phyloP scores from a whole-genome alignment of 2,797 vertebrate genomes.

The Spheniscus humboldti region DNA sequence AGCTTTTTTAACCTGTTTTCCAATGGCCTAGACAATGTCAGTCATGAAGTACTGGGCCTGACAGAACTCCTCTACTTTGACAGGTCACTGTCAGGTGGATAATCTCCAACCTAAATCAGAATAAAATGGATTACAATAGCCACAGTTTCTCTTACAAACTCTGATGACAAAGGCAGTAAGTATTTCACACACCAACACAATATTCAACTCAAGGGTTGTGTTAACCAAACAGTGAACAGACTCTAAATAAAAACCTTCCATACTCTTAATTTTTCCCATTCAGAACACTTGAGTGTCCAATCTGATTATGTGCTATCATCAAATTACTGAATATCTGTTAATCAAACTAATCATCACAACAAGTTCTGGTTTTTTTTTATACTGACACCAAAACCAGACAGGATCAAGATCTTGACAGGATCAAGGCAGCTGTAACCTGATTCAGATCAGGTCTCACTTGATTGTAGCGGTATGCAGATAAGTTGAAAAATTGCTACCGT shows the following conservation, averaged over 20 bases:
- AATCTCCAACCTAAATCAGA: neutral
- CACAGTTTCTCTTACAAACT: neutral
- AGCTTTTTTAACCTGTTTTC: neutral
- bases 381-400: neutral
- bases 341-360: neutral
- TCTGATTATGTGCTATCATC: neutral
- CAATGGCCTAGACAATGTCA: neutral
- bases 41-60: neutral
- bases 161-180: neutral
- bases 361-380: neutral
- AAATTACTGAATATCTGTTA: neutral
- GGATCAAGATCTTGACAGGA: neutral
- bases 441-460: neutral
- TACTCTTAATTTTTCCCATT: neutral
- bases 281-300: neutral
- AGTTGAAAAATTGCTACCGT: neutral
- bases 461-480: neutral
- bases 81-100: neutral
- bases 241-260: neutral
- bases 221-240: neutral
- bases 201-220: neutral
- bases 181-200: neutral
- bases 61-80: neutral
- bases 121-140: neutral
- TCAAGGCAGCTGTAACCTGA: neutral